Base-by-base conservation (phyloP, 2,113 vertebrate genomes). In the Sylvilagus bachmani region DNA sequence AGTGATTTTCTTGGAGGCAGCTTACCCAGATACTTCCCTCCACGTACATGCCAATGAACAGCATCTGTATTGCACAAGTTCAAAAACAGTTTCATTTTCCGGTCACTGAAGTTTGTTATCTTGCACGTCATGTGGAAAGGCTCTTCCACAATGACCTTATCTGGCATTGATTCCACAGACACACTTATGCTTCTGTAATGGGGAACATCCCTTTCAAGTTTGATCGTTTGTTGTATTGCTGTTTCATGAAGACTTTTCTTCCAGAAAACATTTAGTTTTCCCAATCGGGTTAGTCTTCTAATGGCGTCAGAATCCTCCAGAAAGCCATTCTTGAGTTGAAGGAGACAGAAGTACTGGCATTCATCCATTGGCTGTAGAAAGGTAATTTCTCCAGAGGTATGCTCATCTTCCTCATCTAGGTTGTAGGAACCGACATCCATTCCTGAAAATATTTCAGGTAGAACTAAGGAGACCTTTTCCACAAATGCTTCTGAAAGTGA, bases 51-150 rank as follows among this genome's bases (percentile, higher is more conserved):
- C 99, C 99, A 99, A 97, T 98, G 99, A 96, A 99, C 98, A 31
- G 99, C 99, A 92, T 98, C 97, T 49, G 99, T 99, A 98, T 99
- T 99, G 93, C 98, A 99, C 99, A 99, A 99, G 97, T 99, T 99
- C 97, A 99, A 98, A 87, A 99, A 97, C 97, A 99, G 98, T 96
- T 99, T 99, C 99, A 99, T 99, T 91, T 99, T 99, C 96, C 98
- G 99, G 97, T 99, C 99, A 95, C 99, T 99, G 99, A 99, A 99
- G 96, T 99, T 99, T 69, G 99, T 99, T 98, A 99, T 99, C 99
- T 99, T 99, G 98, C 99, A 99, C 74, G 98, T 98, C 82, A 99
- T 99, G 85, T 99, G 98, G 94, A 99, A 99, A 69, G 99, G 99
- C 94, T 99, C 99, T 97, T 99, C 99, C 29, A 99, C 97, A 98